A percentile compares a stretch with the other conserved stretches of the same genome.
These are phyloP conservation scores for Hydra vulgaris DNA, from an alignment of 30 jellyfish, hydroid and myxozoan genomes.

Conservation along the genomic window DNA sequence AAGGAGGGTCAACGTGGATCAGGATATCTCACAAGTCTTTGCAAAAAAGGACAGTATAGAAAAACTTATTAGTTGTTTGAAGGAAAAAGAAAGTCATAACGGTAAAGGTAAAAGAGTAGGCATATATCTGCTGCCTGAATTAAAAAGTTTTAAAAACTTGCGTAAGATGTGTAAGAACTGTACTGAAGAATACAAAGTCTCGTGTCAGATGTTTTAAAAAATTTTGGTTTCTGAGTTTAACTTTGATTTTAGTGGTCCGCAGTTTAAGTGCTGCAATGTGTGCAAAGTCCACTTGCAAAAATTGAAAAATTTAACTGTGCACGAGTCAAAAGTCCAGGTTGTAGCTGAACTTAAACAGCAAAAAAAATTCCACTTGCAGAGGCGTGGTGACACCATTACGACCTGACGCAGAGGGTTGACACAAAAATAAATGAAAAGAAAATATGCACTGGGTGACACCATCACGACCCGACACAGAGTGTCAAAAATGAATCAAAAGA, in stretches of 20 bases:
- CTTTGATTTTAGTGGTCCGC: background rate
- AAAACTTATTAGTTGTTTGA: background rate
- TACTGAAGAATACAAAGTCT: background rate
- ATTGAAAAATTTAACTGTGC: background rate
- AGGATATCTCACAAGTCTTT: background rate
- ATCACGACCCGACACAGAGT: too few relatives aligned
- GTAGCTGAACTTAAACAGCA: background rate
- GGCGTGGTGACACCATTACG: too few relatives aligned
- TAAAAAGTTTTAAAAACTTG: background rate
- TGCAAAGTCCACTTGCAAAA: background rate
- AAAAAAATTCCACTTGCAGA: background rate
- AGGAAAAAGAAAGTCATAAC: background rate
- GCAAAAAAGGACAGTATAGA: background rate
- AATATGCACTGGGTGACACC: too few relatives aligned
- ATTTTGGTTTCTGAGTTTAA: background rate
- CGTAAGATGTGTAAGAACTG: background rate
- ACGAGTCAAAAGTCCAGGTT: background rate
- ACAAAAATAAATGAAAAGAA: too few relatives aligned
- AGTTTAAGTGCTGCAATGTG: too few relatives aligned
- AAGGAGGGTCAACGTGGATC: background rate
- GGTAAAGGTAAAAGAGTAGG: background rate
- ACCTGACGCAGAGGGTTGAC: too few relatives aligned
- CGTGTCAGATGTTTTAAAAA: background rate
- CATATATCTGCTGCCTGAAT: background rate
- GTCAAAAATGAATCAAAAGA: too few relatives aligned